A percentile compares a stretch with the other conserved stretches of the same genome.
Conservation (phyloP, 2,113 vertebrate genomes). For the Oreocharis arfaki region DNA sequence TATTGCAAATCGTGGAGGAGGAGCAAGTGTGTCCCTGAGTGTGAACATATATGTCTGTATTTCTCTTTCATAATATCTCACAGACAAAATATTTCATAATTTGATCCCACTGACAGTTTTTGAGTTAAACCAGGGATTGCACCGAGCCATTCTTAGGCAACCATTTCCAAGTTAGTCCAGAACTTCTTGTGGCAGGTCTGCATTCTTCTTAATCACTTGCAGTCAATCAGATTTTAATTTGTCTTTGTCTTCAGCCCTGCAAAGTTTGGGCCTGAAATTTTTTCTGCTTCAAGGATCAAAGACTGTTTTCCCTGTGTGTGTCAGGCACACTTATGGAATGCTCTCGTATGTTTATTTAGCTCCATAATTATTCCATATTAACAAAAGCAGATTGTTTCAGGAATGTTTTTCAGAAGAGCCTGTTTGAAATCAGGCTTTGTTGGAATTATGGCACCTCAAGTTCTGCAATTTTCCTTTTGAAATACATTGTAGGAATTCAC, state of each 20-base stretch:
- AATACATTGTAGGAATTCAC: not conserved
- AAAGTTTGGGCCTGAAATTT: conserved; percentile 21
- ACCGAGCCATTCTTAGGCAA: not conserved
- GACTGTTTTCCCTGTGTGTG: not conserved
- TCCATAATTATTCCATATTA: conserved; percentile 30
- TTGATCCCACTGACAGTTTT: not conserved
- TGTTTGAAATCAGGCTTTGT: not conserved
- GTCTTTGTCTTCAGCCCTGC: conserved; percentile 25
- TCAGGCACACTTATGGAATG: conserved; percentile 24
- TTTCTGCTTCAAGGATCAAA: conserved; percentile 38
- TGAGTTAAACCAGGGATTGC: conserved; percentile 5
- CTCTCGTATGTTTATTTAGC: conserved; percentile 13
- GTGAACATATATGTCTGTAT: not conserved
- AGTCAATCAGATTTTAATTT: conserved; percentile 65
- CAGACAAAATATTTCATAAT: not conserved
- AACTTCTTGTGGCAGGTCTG: conserved; percentile 8
- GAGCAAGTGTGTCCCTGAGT: not conserved
- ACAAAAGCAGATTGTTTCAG: conserved; percentile 26
- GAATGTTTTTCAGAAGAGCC: not conserved
- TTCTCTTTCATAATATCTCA: not conserved
- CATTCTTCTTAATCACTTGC: conserved; percentile 41
- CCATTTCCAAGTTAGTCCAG: not conserved
- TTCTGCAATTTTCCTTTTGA: conserved; percentile 13
- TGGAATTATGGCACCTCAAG: not conserved
- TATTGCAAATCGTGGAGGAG: not conserved